phyloP scores from a whole-genome alignment of 2,113 vertebrate genomes.

The Macaca nemestrina region DNA sequence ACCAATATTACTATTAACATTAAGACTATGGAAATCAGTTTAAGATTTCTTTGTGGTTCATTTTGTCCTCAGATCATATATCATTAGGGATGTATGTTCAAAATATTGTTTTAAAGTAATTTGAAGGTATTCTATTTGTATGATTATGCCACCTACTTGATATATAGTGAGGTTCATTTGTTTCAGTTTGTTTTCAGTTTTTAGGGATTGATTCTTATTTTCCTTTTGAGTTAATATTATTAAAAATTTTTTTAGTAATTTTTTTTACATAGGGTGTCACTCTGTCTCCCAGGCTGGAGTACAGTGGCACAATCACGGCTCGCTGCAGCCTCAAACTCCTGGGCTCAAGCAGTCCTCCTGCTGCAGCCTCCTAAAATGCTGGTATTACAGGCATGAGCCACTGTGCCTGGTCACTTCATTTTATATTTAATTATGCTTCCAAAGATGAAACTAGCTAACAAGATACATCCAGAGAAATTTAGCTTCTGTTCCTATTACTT shows the following conservation, averaged over 20 bases:
- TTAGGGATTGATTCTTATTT: slow-evolving; percentile 23
- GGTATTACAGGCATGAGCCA: too few relatives aligned
- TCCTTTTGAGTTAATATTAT: neutral
- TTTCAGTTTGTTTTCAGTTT: slow-evolving; percentile 19
- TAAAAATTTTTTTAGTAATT: neutral
- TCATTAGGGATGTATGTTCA: neutral
- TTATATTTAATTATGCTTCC: slow-evolving; percentile 35
- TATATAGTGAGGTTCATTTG: neutral
- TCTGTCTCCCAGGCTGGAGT: too few relatives aligned
- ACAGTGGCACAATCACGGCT: too few relatives aligned
- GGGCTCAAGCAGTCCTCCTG: too few relatives aligned
- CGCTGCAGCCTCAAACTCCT: too few relatives aligned
- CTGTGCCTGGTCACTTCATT: neutral
- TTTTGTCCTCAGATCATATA: neutral
- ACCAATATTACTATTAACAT: neutral
- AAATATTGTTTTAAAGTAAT: neutral
- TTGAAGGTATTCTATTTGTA: neutral
- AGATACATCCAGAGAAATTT: slow-evolving; percentile 4
- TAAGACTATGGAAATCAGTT: neutral
- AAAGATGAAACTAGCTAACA: neutral
- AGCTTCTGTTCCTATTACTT: neutral
- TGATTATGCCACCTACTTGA: neutral
- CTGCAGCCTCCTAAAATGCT: too few relatives aligned
- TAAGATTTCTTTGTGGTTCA: neutral
- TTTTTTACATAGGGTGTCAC: too few relatives aligned